Evolutionary conservation across 2,113 vertebrate genomes (phyloP).

Genomic region (Corythornis vintsioides): DNA sequence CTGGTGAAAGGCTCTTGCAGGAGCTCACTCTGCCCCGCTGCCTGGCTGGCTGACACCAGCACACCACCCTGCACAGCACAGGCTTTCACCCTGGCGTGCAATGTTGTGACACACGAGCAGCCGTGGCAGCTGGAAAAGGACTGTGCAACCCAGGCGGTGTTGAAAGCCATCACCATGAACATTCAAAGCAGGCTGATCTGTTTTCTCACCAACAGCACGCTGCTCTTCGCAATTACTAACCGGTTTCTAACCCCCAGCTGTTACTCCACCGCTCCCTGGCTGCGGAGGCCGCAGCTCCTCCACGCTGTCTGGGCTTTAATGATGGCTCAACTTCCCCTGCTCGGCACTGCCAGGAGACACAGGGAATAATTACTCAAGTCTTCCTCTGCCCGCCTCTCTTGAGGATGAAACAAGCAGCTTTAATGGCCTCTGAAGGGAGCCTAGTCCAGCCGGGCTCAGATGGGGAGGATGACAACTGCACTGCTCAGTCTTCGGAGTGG

Average conservation of each 20-base stretch:
- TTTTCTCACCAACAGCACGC: constrained; percentile 42
- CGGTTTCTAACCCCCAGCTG: constrained; percentile 52
- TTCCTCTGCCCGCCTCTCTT: constrained; percentile 8
- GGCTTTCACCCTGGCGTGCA: not conserved
- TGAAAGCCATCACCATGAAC: constrained; percentile 43
- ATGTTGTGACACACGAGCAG: not conserved
- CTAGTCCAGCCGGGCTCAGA: not conserved
- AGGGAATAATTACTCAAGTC: constrained; percentile 51
- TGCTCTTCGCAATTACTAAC: constrained; percentile 63
- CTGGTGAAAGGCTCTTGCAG: not conserved
- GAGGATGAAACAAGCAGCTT: not conserved
- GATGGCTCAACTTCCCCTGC: constrained; percentile 17
- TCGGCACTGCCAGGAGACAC: not conserved
- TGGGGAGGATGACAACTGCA: not conserved
- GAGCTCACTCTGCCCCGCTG: fast-evolving
- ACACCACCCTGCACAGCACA: fast-evolving
- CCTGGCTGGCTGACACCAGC: fast-evolving
- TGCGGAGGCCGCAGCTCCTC: not conserved
- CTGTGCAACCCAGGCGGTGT: not conserved
- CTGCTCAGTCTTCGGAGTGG: not conserved
- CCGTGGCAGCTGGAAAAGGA: not conserved
- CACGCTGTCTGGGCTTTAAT: not conserved
- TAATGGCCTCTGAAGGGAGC: constrained; percentile 38
- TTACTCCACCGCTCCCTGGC: not conserved
- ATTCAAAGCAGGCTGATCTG: constrained; percentile 40